Base-by-base conservation (phyloP, 2,888 invertebrate genomes). In the Xestobium rufovillosum region DNA sequence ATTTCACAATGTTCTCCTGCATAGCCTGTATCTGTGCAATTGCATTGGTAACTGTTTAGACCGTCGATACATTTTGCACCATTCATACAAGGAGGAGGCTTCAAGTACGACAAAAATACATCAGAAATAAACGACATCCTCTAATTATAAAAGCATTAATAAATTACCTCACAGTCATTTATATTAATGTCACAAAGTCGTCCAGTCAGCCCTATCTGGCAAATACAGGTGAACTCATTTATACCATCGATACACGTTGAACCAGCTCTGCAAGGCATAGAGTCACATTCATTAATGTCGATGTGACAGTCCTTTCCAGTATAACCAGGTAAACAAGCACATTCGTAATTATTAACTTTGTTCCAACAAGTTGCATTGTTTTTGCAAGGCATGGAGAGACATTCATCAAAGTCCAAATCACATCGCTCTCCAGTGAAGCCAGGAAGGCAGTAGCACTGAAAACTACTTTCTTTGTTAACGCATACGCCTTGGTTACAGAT, bases 351-450 rank as follows among this genome's bases (percentile, higher is more conserved):
- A 65, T 90, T 90, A 51, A 89, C 78, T 57, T 80, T 71, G 61
- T 91, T 86, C 48, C 80, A 70, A 57, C 91, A 91, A 1, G 82
- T 80, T 19, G 84, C 89, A 48, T 81, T 80, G 61, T 90, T 86
- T 52, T 77, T 75, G 58, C 91, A 91, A 1, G 90, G 90, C 40
- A 78, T 75, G 15, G 87, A 83, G 9, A 90, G 71, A 54, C 91
- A 91, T 63, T 90, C 90, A 60, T 91, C 83, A 51, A 90, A 84
- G 63, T 91, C 85, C 37, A 82, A 74, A 55, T 87, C 82, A 61
- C 91, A 92, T 47, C 78, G 76, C 53, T 80, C 75, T 11, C 91
- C 91, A 9, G 89, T 86, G 61, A 78, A 90, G 2, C 92, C 92
- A n/a, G 87, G 86, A 33, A 74, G 76, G 61, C 91, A 92, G 55